Percentiles rank a stretch among this genome's conserved stretches.
These are phyloP conservation scores for Lepetodrilus schrolli DNA, from an alignment of 2,888 invertebrate genomes.

Conservation along the genomic window DNA sequence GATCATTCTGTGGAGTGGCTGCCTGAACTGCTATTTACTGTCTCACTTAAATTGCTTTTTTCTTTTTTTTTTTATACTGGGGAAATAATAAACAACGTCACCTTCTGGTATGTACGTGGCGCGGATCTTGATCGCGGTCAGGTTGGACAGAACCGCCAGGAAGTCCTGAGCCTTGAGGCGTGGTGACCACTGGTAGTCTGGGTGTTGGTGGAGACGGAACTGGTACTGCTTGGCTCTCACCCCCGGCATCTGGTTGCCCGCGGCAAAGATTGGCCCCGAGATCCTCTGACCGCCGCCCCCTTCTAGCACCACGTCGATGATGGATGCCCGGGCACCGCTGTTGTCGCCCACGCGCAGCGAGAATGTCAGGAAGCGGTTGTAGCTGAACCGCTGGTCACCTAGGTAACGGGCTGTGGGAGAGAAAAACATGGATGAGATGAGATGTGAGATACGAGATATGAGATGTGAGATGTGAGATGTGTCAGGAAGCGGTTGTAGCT, in stretches of 20 bases:
- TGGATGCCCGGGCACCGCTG: constrained; percentile 83
- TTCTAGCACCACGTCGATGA: constrained; percentile 92
- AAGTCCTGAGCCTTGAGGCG: constrained; percentile 89
- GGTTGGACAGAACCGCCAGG: constrained; percentile 92
- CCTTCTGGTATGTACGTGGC: constrained; percentile 91
- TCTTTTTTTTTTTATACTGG: too few relatives aligned
- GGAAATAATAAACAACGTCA: too few relatives aligned
- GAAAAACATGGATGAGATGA: too few relatives aligned
- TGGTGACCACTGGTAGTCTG: constrained; percentile 95
- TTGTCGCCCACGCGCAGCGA: constrained; percentile 89
- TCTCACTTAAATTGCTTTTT: too few relatives aligned
- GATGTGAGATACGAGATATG: too few relatives aligned
- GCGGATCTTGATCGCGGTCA: constrained; percentile 94
- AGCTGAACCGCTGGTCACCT: constrained; percentile 81
- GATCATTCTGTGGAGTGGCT: too few relatives aligned
- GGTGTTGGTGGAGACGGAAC: constrained; percentile 93
- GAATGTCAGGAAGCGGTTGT: constrained; percentile 94
- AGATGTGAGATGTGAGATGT: too few relatives aligned
- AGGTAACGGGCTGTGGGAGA: constrained; percentile 81
- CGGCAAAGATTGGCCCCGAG: constrained; percentile 92
- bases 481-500: constrained; percentile 95
- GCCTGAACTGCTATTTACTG: too few relatives aligned
- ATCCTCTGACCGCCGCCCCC: constrained; percentile 88
- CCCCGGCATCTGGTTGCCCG: constrained; percentile 87
- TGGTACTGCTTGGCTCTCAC: constrained; percentile 78